phyloP scores from a whole-genome alignment of 2,797 vertebrate species.

The Peromyscus nudipes region DNA sequence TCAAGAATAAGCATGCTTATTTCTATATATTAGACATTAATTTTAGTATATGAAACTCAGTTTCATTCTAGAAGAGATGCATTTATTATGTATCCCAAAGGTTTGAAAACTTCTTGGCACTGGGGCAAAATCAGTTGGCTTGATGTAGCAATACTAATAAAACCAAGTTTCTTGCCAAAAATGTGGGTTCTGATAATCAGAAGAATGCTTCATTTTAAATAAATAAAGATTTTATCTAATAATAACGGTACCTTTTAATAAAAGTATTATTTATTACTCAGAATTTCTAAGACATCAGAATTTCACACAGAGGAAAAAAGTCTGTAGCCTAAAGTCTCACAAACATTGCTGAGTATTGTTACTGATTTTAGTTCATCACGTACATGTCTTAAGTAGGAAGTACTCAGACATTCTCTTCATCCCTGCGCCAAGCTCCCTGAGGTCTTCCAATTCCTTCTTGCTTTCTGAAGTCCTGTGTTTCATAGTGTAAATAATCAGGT shows the following conservation, averaged over 20 bases:
- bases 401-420: not conserved
- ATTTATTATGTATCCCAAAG: constrained; percentile 61
- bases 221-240: constrained; percentile 23
- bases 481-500: not conserved
- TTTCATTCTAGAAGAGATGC: constrained; percentile 59
- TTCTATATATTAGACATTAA: constrained; percentile 62
- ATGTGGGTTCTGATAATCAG: not conserved
- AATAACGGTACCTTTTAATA: not conserved
- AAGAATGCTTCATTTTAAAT: constrained; percentile 54
- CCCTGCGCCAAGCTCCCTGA: not conserved
- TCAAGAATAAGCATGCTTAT: constrained; percentile 50
- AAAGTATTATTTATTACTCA: not conserved
- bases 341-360: not conserved
- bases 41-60: constrained; percentile 61
- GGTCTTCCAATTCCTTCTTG: not conserved
- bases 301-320: not conserved
- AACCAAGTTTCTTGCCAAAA: constrained; percentile 9
- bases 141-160: not conserved
- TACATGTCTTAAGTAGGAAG: not conserved
- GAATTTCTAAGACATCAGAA: not conserved
- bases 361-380: not conserved
- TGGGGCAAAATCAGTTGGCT: constrained; percentile 58
- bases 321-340: not conserved
- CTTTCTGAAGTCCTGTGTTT: not conserved
- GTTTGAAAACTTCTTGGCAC: constrained; percentile 51